A percentile compares a stretch with the other conserved stretches of the same genome.
Evolutionary conservation across 1,140 invertebrate genomes (phyloP).

Genomic region (Drosophila burlai): DNA sequence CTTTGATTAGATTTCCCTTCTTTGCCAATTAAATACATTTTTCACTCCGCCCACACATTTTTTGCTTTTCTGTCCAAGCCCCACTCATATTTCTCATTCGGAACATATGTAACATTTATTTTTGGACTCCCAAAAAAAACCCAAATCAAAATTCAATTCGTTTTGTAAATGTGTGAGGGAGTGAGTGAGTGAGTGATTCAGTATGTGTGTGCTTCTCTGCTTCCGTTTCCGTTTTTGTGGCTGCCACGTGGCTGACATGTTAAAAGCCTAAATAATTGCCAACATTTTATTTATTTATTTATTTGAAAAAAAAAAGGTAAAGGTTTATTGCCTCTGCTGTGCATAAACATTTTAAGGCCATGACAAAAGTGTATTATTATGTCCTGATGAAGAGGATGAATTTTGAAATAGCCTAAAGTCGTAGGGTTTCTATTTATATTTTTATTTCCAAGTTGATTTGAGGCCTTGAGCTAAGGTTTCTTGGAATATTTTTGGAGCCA

Average conservation of each 20-base stretch:
- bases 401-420: slow-evolving; percentile 6
- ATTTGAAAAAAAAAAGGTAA: slow-evolving; percentile 4
- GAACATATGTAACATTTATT: slow-evolving; percentile 56
- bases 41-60: slow-evolving; percentile 14
- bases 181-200: slow-evolving; percentile 13
- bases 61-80: not conserved
- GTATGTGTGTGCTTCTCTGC: slow-evolving; percentile 24
- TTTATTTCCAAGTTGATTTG: not conserved
- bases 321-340: slow-evolving; percentile 21
- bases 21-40: slow-evolving; percentile 39
- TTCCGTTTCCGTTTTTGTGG: slow-evolving; percentile 72
- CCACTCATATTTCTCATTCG: slow-evolving; percentile 6
- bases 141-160: slow-evolving; percentile 73
- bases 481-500: not conserved
- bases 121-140: slow-evolving; percentile 18
- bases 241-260: slow-evolving; percentile 73
- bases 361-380: slow-evolving; percentile 25
- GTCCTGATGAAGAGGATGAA: slow-evolving; percentile 12
- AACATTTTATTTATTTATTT: slow-evolving; percentile 64
- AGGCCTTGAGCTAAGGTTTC: not conserved
- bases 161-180: slow-evolving; percentile 17
- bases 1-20: slow-evolving; percentile 23
- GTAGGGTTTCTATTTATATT: not conserved
- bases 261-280: slow-evolving; percentile 76
- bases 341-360: slow-evolving; percentile 28